Evolutionary conservation across 92 coral and sea anemone genomes (phyloP), one percentile per base, ranked within the genome.

Genomic region (Epizoanthus ramosus): DNA sequence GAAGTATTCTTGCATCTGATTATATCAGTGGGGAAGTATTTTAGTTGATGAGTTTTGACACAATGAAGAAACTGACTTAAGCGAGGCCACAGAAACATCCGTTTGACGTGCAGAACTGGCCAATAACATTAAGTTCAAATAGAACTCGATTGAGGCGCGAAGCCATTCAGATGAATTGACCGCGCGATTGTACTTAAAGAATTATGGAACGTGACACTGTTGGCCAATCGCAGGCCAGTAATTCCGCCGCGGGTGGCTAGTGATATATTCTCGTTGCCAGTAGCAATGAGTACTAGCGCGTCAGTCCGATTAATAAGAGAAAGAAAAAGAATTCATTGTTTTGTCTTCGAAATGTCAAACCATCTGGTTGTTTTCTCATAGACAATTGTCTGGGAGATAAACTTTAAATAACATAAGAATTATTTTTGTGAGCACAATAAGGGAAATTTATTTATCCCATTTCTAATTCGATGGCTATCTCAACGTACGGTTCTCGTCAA

Each of bases 61-160:
- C 43, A 60, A 77, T 57, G 25, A 77, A 77, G 15, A 18, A 60
- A 14, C 54, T 77, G 24, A 37, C 43, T 50, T 24, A 58, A 85
- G 75, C 60, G 58, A 72, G 83, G 74, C 76, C 37, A 80, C 50
- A 45, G 73, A 56, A 85, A 89, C 92, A 85, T 89, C 92, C 92
- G 92, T 75, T 89, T 69, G 79, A 80, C 66, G 47, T 22, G 17
- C 17, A n/a, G 58, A 22, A 37, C 70, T 53, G 61, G 84, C 92
- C 92, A 89, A 89, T 89, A 70, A 89, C 66, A 89, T 81, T 68
- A 63, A 74, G 74, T 80, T 59, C 82, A 45, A 67, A 17, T 79
- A 61, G 39, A 52, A 68, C 74, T 68, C 84, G 85, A 85, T 89
- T 86, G 65, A 68, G 79, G 86, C 80, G 87, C 80, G 89, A 85